A percentile compares a stretch with the other conserved stretches of the same genome.
phyloP scores from a whole-genome alignment of 2,113 vertebrate species.

The Sminthopsis crassicaudata region DNA sequence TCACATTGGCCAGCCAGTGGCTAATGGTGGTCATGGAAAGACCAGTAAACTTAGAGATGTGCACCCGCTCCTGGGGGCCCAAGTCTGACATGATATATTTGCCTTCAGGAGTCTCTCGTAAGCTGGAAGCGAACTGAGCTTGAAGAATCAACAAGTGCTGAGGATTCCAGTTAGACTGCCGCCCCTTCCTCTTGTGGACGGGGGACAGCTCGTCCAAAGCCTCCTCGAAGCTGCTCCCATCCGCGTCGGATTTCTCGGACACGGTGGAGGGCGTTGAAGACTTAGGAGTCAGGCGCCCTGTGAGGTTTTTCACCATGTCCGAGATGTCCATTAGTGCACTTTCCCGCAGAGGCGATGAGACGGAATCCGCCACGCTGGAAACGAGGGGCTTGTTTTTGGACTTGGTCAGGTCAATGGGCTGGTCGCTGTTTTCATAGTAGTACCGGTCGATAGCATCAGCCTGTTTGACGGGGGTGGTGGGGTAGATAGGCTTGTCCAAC shows the following conservation, averaged over 20 bases:
- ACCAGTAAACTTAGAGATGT: slow-evolving; percentile 99
- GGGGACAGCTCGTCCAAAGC: slow-evolving; percentile 95
- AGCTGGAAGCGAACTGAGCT: slow-evolving; percentile 97
- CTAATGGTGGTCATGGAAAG: slow-evolving; percentile 99
- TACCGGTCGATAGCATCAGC: slow-evolving; percentile 89
- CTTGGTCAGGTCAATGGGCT: slow-evolving; percentile 99
- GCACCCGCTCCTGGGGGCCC: slow-evolving; percentile 97
- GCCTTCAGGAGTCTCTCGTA: slow-evolving; percentile 95
- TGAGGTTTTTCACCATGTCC: slow-evolving; percentile 99
- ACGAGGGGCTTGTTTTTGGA: slow-evolving; percentile 92
- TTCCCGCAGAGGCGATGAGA: slow-evolving; percentile 92
- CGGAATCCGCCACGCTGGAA: slow-evolving; percentile 86
- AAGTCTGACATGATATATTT: slow-evolving; percentile 97
- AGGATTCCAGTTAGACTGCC: slow-evolving; percentile 99
- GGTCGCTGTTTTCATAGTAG: slow-evolving; percentile 93
- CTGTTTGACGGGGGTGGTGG: slow-evolving; percentile 89
- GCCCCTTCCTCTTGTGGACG: slow-evolving; percentile 97
- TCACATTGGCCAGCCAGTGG: slow-evolving; percentile 99
- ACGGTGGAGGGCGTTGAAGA: slow-evolving; percentile 94
- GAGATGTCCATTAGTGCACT: slow-evolving; percentile 99
- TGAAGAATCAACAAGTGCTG: slow-evolving; percentile 98
- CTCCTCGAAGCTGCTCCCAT: slow-evolving; percentile 96
- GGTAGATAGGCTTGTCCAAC: slow-evolving; percentile 95
- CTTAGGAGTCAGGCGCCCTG: slow-evolving; percentile 96
- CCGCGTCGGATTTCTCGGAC: slow-evolving; percentile 96